phyloP scores from a whole-genome alignment of 2,888 invertebrate species.

The Lacanobia oleracea region DNA sequence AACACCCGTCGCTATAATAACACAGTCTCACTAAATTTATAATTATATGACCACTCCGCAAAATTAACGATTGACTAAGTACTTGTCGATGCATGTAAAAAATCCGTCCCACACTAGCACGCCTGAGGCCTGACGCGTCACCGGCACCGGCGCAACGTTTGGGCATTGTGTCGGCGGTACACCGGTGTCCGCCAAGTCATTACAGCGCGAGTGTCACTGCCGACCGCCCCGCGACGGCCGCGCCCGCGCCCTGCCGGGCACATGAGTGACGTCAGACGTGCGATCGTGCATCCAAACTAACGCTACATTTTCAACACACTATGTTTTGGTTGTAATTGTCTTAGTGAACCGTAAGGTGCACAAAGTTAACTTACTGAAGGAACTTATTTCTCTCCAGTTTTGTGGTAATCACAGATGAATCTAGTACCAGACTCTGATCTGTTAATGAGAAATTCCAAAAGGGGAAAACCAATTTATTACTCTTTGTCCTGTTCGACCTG shows the following conservation, averaged over 20 bases:
- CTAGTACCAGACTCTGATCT: background rate
- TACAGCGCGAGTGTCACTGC: background rate
- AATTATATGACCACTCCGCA: background rate
- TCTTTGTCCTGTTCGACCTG: background rate
- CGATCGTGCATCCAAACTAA: background rate
- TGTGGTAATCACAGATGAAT: no score
- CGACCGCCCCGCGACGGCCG: background rate
- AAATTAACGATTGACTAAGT: background rate
- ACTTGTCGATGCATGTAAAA: slow-evolving; percentile 1
- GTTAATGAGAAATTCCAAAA: no score
- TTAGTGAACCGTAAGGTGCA: no score
- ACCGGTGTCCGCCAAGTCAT: background rate
- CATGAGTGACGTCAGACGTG: no score
- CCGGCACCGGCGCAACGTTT: background rate
- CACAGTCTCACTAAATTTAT: background rate
- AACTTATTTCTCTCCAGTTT: no score
- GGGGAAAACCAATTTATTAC: background rate
- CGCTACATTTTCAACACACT: background rate
- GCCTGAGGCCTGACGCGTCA: background rate
- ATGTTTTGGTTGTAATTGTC: background rate
- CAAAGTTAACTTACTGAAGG: no score
- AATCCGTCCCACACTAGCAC: background rate
- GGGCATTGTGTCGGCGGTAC: background rate
- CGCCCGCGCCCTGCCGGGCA: background rate
- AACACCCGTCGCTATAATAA: background rate